Evolutionary conservation across 2,113 vertebrate genomes (phyloP).

Genomic region (Gobio gobio): DNA sequence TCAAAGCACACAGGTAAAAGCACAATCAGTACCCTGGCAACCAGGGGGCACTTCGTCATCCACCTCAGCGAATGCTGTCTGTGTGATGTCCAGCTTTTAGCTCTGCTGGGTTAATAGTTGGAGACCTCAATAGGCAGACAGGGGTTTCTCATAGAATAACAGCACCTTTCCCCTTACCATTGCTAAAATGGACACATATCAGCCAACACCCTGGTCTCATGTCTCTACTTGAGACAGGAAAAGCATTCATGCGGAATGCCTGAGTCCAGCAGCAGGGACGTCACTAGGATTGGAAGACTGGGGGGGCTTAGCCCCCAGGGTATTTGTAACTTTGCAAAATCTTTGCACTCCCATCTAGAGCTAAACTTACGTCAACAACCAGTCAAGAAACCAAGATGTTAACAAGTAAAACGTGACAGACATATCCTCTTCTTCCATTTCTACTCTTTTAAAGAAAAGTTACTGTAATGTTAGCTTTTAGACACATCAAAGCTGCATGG

Average conservation of each 20-base stretch:
- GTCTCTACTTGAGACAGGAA: neutral
- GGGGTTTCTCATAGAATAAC: constrained; percentile 34
- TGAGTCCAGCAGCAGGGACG: constrained; percentile 13
- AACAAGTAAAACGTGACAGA: too few relatives aligned
- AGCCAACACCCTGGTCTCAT: neutral
- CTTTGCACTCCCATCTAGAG: too few relatives aligned
- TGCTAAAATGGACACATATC: constrained; percentile 36
- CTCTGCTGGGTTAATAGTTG: constrained; percentile 38
- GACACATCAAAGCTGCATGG: too few relatives aligned
- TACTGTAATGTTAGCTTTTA: too few relatives aligned
- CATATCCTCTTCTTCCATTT: too few relatives aligned
- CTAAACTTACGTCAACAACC: too few relatives aligned
- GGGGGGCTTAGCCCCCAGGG: too few relatives aligned
- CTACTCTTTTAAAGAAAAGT: too few relatives aligned
- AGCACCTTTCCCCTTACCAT: constrained; percentile 1
- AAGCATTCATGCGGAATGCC: constrained; percentile 29
- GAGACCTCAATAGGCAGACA: constrained; percentile 30
- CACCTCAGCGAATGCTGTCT: constrained; percentile 30
- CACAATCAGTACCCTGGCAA: constrained; percentile 39
- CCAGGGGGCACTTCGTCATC: constrained; percentile 29
- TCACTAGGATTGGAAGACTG: too few relatives aligned
- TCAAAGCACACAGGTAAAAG: constrained; percentile 41
- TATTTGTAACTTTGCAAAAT: too few relatives aligned
- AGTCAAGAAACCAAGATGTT: too few relatives aligned
- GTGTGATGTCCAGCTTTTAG: constrained; percentile 46